A percentile compares a stretch with the other conserved stretches of the same genome.
Evolutionary conservation across 2,797 vertebrate species (phyloP).

Genomic region (Cebuella pygmaea): DNA sequence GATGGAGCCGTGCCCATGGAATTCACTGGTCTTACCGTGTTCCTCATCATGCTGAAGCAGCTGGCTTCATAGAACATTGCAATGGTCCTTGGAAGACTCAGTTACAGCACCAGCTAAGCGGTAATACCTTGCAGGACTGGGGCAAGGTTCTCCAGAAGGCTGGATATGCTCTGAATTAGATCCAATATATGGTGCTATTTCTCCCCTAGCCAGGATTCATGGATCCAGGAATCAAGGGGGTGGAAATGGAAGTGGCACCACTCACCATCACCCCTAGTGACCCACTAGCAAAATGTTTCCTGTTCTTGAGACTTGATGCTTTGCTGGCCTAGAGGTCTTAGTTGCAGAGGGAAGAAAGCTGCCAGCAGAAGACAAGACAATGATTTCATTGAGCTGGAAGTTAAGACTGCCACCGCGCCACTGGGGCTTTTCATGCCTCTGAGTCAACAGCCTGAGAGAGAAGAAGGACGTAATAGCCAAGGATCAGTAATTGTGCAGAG

Average conservation of each 20-base stretch:
- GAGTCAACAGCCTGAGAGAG: not conserved
- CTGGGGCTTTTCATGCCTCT: not conserved
- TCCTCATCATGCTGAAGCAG: not conserved
- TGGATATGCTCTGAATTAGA: not conserved
- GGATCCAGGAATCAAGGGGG: not conserved
- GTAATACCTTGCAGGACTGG: not conserved
- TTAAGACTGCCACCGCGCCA: not conserved
- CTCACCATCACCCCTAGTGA: not conserved
- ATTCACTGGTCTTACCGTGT: not conserved
- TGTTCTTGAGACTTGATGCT: not conserved
- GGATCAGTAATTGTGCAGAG: not conserved
- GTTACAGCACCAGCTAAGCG: not conserved
- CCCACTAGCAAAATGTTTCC: not conserved
- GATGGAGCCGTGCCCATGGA: not conserved
- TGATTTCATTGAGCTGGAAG: not conserved
- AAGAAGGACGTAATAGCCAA: not conserved
- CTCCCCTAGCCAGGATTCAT: not conserved
- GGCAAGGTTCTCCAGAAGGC: not conserved
- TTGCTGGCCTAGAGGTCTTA: not conserved
- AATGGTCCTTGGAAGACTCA: not conserved
- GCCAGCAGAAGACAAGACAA: not conserved
- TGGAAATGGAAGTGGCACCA: not conserved
- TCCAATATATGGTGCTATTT: not conserved
- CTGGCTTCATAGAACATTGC: not conserved
- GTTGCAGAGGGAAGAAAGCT: not conserved